A percentile compares a stretch with the other conserved stretches of the same genome.
Evolutionary conservation across 2,888 invertebrate genomes (phyloP).

Genomic region (Sinodicranocentrus sp.): DNA sequence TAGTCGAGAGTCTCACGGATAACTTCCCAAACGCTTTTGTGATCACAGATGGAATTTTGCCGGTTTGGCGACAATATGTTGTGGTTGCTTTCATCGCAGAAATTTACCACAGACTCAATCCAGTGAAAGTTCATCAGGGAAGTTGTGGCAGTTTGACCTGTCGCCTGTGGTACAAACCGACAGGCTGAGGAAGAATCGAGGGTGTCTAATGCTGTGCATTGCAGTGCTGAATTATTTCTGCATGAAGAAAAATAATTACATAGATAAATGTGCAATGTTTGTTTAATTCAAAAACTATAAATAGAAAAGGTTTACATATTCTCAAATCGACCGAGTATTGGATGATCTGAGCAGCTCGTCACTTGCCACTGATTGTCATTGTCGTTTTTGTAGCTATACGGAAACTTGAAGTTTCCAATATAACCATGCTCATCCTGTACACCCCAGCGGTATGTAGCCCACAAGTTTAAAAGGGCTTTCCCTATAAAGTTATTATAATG

Average conservation of each 20-base stretch:
- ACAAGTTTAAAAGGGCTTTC: slow-evolving; percentile 66
- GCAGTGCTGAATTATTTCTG: slow-evolving; percentile 27
- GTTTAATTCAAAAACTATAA: too few species aligned
- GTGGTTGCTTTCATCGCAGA: slow-evolving; percentile 68
- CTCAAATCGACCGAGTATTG: too few species aligned
- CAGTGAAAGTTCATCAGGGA: slow-evolving; percentile 68
- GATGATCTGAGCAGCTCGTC: slow-evolving; percentile 66
- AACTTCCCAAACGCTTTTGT: slow-evolving; percentile 69
- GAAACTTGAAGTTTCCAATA: slow-evolving; percentile 68
- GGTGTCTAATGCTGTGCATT: slow-evolving; percentile 42
- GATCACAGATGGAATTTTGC: slow-evolving; percentile 70
- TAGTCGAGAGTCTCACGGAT: slow-evolving; percentile 61
- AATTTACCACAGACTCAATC: slow-evolving; percentile 49
- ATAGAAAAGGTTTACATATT: too few species aligned
- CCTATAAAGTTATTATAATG: slow-evolving; percentile 35
- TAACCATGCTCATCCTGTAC: slow-evolving; percentile 74
- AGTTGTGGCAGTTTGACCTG: slow-evolving; percentile 59
- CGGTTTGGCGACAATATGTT: slow-evolving; percentile 61
- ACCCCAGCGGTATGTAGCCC: slow-evolving; percentile 72
- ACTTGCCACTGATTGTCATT: slow-evolving; percentile 51
- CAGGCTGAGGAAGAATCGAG: slow-evolving; percentile 47
- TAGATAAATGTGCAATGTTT: slow-evolving; percentile 32
- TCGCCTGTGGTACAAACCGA: slow-evolving; percentile 52
- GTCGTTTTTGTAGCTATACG: slow-evolving; percentile 69
- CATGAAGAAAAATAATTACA: not conserved